These are phyloP conservation scores for Cynopterus sphinx DNA, from an alignment of 2,797 vertebrate genomes.

Conservation along the genomic window DNA sequence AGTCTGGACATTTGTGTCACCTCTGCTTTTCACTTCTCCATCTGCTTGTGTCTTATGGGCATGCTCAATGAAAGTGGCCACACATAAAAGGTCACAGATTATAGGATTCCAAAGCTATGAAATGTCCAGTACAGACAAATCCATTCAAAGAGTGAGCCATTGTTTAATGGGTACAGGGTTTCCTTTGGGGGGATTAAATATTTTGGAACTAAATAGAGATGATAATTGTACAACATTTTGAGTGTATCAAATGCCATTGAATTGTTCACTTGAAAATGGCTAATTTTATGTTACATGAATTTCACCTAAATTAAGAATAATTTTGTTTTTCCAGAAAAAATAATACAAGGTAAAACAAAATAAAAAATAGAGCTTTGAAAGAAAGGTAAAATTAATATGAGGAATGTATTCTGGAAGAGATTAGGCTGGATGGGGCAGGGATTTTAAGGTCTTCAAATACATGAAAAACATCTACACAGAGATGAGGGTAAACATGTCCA, in stretches of 20 bases:
- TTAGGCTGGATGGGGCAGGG: neutral
- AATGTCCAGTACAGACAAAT: neutral
- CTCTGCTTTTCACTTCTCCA: no score
- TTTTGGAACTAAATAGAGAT: neutral
- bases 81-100: neutral
- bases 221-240: neutral
- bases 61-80: neutral
- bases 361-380: neutral
- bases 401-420: neutral
- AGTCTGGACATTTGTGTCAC: no score
- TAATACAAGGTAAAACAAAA: neutral
- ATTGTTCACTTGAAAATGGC: slow-evolving; percentile 25
- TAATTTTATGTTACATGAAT: slow-evolving; percentile 9
- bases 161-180: neutral
- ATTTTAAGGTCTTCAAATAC: neutral
- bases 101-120: neutral
- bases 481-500: neutral
- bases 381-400: neutral
- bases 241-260: neutral
- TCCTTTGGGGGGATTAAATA: neutral
- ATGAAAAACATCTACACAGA: neutral
- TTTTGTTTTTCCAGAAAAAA: neutral
- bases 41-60: no score
- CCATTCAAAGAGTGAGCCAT: neutral
- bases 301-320: neutral